Base-by-base conservation (phyloP, 2,113 vertebrate genomes). In the Gambusia affinis region DNA sequence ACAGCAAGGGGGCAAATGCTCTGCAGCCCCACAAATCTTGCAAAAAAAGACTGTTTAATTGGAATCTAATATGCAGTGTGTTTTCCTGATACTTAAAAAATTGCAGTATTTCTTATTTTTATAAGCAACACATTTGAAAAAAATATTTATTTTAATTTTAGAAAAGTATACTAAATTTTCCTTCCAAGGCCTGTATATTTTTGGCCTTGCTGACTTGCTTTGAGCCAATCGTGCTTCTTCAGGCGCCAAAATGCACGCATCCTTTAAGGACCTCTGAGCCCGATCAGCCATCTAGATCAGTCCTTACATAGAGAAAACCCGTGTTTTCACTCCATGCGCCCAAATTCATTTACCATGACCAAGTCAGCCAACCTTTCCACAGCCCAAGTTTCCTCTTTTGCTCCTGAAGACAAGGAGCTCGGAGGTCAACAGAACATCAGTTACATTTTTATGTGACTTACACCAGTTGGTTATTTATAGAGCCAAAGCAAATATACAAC, bases 391-490 rank as follows among this genome's bases (percentile, higher is more conserved):
- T 70, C 63, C 63, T 63, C 67, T 67, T 61, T 76, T 64, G 4
- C 70, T 83, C 51, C 70, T 37, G 57, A 42, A 83, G 75, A 82
- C 73, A 72, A 87, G 76, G 82, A 67, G 81, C 78, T 72, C 12
- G 6, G 71, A 81, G 85, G 85, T 92, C 78, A 89, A 72, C 68
- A 44, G 79, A 76, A 70, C 86, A 84, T 85, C 79, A 70, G 81
- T 89, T 77, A 77, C 78, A 82, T 90, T 89, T 89, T 76, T 80
- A 67, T 82, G 33, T 31, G 70, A 82, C 68, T 85, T 86, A 77
- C 72, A 79, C 79, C 37, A 73, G 72, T 65, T 81, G 76, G 84
- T 90, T 94, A 93, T 94, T 94, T 92, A 88, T 92, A 91, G 92
- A 90, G 76, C 64, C 54, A 91, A 83, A 89, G 90, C 78, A 93